A percentile compares a stretch with the other conserved stretches of the same genome.
These are phyloP conservation scores for Oreotrochilus melanogaster DNA, from an alignment of 2,113 vertebrate genomes.

Conservation along the genomic window DNA sequence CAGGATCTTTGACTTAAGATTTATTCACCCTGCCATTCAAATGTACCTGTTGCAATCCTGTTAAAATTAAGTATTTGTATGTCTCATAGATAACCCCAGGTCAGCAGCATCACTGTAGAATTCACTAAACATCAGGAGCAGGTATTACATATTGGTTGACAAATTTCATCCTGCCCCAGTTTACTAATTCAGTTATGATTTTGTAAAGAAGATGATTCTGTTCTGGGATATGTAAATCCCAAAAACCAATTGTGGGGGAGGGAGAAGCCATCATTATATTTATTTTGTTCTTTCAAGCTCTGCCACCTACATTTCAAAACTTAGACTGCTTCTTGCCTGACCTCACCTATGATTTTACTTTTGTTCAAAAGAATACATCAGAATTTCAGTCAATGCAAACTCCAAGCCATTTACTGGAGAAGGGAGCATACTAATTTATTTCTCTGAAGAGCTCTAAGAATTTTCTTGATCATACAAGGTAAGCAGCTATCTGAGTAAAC, in stretches of 20 bases:
- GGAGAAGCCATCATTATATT: not conserved
- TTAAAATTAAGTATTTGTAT: not conserved
- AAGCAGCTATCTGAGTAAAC: not conserved
- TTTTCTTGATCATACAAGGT: not conserved
- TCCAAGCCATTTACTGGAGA: not conserved
- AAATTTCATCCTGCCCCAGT: not conserved
- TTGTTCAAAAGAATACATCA: not conserved
- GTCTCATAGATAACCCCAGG: not conserved
- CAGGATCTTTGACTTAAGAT: not conserved
- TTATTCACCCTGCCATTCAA: not conserved
- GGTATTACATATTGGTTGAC: not conserved
- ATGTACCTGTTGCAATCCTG: not conserved
- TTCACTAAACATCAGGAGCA: not conserved
- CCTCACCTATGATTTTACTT: not conserved
- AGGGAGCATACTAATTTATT: not conserved
- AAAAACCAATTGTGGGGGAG: accelerated
- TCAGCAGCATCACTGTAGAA: not conserved
- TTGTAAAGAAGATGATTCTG: not conserved
- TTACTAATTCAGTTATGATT: not conserved
- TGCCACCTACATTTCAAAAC: not conserved
- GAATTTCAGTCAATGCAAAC: not conserved
- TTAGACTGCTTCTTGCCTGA: not conserved
- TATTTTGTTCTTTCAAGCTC: not conserved
- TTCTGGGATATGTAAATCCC: not conserved
- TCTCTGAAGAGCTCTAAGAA: not conserved